phyloP scores from a whole-genome alignment of 2,888 invertebrate species.

The Caenorhabditis wallacei region DNA sequence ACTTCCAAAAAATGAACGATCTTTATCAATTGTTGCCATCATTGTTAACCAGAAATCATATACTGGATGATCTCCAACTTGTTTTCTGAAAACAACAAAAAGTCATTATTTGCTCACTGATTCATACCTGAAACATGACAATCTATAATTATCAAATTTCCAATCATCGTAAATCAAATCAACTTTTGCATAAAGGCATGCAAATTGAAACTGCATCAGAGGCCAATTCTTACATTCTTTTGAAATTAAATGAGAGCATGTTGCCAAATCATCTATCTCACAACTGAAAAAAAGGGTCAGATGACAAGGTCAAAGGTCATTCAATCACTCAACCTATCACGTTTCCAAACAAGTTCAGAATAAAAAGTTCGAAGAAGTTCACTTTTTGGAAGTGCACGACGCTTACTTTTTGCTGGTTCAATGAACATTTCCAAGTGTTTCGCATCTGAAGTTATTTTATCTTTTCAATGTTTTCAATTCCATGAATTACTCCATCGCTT shows the following conservation, averaged over 20 bases:
- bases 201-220: constrained; percentile 75
- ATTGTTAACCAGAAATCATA: constrained; percentile 77
- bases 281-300: constrained; percentile 37
- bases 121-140: constrained; percentile 66
- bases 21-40: constrained; percentile 59
- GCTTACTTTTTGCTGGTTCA: constrained; percentile 52
- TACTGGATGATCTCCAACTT: constrained; percentile 73
- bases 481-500: constrained; percentile 65
- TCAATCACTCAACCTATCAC: constrained; percentile 42
- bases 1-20: constrained; percentile 66
- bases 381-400: constrained; percentile 65
- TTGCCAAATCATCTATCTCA: constrained; percentile 70
- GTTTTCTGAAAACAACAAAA: constrained; percentile 63
- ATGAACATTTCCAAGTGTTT: constrained; percentile 76
- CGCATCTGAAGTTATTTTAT: constrained; percentile 57
- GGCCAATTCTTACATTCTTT: constrained; percentile 73
- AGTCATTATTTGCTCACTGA: too few species aligned
- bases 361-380: constrained; percentile 75
- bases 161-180: constrained; percentile 69
- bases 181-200: constrained; percentile 72
- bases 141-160: constrained; percentile 70
- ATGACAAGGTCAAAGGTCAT: constrained; percentile 21
- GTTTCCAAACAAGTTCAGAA: constrained; percentile 67
- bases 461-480: neutral
- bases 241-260: constrained; percentile 66